A percentile compares a stretch with the other conserved stretches of the same genome.
Conservation (phyloP, 2,888 invertebrate species). For the Graphium colonna region DNA sequence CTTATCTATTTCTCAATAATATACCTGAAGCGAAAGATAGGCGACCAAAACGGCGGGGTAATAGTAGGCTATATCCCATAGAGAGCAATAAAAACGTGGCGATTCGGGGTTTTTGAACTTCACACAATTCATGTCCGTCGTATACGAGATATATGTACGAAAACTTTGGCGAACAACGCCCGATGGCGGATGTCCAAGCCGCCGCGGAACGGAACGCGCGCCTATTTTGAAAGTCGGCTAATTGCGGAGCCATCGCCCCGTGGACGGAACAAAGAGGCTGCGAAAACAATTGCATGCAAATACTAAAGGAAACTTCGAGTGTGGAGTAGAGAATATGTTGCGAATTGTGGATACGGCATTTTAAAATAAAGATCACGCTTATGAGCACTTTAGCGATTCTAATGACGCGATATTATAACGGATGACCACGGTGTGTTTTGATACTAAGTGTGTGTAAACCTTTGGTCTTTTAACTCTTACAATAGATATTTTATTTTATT, state of each 20-base stretch:
- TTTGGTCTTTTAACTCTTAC: too few species aligned
- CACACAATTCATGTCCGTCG: too few species aligned
- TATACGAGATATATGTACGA: too few species aligned
- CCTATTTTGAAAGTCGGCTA: constrained; percentile 29
- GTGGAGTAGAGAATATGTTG: constrained; percentile 14
- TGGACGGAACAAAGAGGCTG: constrained; percentile 29
- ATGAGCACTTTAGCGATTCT: background rate
- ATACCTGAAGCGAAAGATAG: too few species aligned
- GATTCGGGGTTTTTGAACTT: too few species aligned
- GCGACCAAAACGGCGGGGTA: too few species aligned
- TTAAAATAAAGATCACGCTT: background rate
- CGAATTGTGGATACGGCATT: background rate
- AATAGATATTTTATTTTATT: too few species aligned
- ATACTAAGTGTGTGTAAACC: too few species aligned
- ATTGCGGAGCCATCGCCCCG: constrained; percentile 24
- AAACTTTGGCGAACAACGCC: constrained; percentile 10
- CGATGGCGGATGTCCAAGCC: constrained; percentile 23
- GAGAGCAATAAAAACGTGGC: too few species aligned
- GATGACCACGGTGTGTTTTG: too few species aligned
- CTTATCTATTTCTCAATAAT: too few species aligned
- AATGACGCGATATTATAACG: background rate
- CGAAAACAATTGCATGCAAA: constrained; percentile 31
- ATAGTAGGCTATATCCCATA: too few species aligned
- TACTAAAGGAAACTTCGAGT: constrained; percentile 26
- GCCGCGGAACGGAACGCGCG: constrained; percentile 23